Conservation (phyloP, 2,797 vertebrate genomes). For the Falco columbarius region DNA sequence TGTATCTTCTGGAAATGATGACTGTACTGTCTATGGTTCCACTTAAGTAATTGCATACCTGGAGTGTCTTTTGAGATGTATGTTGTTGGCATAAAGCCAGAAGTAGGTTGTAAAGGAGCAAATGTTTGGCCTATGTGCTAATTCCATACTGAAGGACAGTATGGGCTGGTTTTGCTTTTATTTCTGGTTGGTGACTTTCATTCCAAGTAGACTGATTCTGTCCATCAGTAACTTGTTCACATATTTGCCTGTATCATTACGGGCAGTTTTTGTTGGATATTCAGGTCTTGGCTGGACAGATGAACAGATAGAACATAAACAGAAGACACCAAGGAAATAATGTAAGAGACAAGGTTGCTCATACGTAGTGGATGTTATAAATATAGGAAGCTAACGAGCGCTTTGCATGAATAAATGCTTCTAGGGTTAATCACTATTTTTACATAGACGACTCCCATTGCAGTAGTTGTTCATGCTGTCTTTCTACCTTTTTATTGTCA, state of each 20-base stretch:
- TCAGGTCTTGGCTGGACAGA: not conserved
- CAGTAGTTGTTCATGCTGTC: not conserved
- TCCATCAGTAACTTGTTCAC: not conserved
- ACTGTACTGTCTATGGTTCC: not conserved
- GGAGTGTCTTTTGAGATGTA: not conserved
- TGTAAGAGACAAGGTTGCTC: not conserved
- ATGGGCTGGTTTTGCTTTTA: not conserved
- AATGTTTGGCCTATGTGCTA: rapidly evolving
- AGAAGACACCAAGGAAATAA: not conserved
- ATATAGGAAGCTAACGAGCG: not conserved
- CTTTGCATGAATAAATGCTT: not conserved
- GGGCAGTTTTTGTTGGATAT: not conserved
- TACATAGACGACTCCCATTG: not conserved
- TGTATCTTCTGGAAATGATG: not conserved
- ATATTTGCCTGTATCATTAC: not conserved
- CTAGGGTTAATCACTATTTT: not conserved
- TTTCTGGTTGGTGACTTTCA: not conserved
- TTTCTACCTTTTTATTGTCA: not conserved
- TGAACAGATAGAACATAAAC: not conserved
- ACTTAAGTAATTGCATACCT: not conserved
- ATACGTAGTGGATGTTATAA: not conserved
- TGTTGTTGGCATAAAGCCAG: not conserved
- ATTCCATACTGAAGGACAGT: not conserved
- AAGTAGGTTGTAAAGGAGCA: not conserved
- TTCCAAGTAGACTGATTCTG: not conserved